These are phyloP conservation scores for Melanotaenia trifasciata DNA, from an alignment of 2,797 vertebrate species.

Conservation along the genomic window DNA sequence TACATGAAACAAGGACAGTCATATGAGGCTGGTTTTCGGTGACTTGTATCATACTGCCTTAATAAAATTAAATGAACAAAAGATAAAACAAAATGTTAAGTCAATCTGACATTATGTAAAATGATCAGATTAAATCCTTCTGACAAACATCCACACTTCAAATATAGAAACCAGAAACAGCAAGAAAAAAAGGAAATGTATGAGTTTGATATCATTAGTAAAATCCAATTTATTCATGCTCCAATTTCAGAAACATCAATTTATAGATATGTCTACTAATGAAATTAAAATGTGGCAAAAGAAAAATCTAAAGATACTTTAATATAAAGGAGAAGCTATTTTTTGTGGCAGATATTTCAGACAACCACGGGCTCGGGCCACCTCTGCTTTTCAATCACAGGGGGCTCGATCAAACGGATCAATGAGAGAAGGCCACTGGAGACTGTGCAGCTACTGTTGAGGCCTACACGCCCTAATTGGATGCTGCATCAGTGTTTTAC, in stretches of 20 bases:
- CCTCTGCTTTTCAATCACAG: constrained; percentile 54
- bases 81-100: too few relatives aligned
- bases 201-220: too few relatives aligned
- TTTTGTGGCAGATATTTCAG: constrained; percentile 31
- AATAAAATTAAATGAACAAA: neutral
- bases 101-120: constrained; percentile 30
- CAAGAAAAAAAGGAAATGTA: constrained; percentile 1
- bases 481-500: constrained; percentile 64
- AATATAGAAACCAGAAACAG: constrained; percentile 39
- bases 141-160: constrained; percentile 20
- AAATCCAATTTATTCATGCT: neutral
- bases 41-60: too few relatives aligned
- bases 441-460: constrained; percentile 53
- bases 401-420: constrained; percentile 53
- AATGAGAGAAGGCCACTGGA: constrained; percentile 56
- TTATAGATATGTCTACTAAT: neutral
- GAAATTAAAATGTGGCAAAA: too few relatives aligned
- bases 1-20: neutral
- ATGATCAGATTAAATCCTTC: constrained; percentile 33
- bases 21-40: neutral
- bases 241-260: neutral
- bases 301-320: constrained; percentile 10
- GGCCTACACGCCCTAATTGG: constrained; percentile 63
- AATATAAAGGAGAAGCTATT: constrained; percentile 35
- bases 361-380: constrained; percentile 39